Conservation (phyloP, 1,140 invertebrate genomes). For the Chironomus striatipennis region DNA sequence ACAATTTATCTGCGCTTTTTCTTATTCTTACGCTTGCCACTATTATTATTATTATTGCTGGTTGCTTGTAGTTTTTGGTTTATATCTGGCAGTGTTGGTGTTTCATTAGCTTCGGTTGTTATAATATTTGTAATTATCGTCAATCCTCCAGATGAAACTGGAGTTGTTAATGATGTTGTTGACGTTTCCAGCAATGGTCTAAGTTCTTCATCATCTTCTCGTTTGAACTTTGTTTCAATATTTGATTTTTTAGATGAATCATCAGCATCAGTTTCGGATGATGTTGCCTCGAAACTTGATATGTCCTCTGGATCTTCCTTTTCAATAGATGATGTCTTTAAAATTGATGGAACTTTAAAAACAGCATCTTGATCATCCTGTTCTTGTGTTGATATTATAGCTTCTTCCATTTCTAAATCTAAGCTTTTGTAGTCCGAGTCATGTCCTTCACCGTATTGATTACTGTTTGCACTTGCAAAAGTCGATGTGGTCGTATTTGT, state of each 20-base stretch:
- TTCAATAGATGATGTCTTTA: background rate
- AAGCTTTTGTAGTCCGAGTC: conserved; percentile 25
- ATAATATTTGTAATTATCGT: background rate
- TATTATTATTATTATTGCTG: background rate
- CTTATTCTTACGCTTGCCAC: conserved; percentile 12
- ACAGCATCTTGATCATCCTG: background rate
- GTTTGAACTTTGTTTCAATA: background rate
- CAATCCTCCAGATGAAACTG: background rate
- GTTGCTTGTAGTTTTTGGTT: conserved; percentile 17
- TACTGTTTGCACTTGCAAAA: background rate
- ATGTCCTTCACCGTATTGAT: background rate
- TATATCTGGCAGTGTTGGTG: conserved; percentile 12
- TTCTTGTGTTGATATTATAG: background rate
- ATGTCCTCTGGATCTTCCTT: background rate
- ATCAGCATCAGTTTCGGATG: conserved; percentile 6
- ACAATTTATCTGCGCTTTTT: conserved; percentile 21
- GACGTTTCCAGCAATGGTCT: conserved; percentile 11
- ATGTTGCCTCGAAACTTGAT: background rate
- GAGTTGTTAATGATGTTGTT: background rate
- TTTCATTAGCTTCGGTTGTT: conserved; percentile 18
- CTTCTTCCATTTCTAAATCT: conserved; percentile 18
- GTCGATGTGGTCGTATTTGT: background rate
- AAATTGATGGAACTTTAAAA: conserved; percentile 1
- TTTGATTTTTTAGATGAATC: conserved; percentile 16
- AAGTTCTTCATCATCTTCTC: background rate